These are phyloP conservation scores for Tigriopus japonicus DNA, from an alignment of 1,140 invertebrate species.

Conservation along the genomic window DNA sequence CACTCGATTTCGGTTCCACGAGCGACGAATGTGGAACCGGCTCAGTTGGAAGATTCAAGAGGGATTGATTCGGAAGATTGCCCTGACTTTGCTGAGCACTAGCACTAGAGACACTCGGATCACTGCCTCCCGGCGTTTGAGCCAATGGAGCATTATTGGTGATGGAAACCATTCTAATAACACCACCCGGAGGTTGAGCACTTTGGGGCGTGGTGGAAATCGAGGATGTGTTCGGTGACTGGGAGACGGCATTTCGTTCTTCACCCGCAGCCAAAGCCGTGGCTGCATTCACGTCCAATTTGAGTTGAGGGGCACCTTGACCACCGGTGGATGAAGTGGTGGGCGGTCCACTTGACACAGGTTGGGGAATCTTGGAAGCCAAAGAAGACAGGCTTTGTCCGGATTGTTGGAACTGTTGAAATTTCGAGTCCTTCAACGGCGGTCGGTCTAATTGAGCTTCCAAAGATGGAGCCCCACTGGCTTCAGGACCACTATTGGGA, in stretches of 20 bases:
- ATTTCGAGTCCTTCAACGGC: neutral
- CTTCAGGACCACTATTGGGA: neutral
- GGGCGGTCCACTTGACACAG: neutral
- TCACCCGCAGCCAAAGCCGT: neutral
- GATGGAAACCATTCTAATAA: too few relatives aligned
- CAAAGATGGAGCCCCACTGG: neutral
- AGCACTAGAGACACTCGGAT: neutral
- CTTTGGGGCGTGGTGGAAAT: too few relatives aligned
- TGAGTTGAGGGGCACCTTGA: neutral
- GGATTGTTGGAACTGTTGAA: neutral
- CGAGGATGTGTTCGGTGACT: too few relatives aligned
- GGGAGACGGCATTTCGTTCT: neutral
- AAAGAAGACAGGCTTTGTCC: neutral
- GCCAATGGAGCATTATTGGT: too few relatives aligned
- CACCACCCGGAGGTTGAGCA: too few relatives aligned
- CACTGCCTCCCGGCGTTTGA: too few relatives aligned
- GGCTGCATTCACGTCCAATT: neutral
- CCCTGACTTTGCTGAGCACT: slow-evolving; percentile 16
- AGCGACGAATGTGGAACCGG: too few relatives aligned
- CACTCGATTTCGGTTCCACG: too few relatives aligned
- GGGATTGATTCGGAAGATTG: too few relatives aligned
- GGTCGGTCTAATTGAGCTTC: slow-evolving; percentile 5
- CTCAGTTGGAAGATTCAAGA: too few relatives aligned
- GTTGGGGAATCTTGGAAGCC: slow-evolving; percentile 5
- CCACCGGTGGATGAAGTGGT: neutral